Evolutionary conservation across 2,888 invertebrate genomes (phyloP), one percentile per base, ranked within the genome.

Genomic region (Leptogaster cylindrica): DNA sequence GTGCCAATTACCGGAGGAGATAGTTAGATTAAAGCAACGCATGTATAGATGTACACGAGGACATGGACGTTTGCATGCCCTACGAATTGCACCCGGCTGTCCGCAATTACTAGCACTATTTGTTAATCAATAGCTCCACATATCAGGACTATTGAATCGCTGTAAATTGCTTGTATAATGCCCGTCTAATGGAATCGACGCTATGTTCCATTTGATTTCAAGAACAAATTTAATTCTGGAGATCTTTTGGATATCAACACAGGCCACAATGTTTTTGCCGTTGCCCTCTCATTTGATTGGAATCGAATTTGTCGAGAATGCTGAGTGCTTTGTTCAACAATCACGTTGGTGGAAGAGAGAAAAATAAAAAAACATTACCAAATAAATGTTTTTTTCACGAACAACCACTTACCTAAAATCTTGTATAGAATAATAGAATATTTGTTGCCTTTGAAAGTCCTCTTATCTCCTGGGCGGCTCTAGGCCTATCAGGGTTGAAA

Each of bases 111-210:
- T 25, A 8, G 27, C 27, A 2, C 50, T 25, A 50, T 50, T 50
- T 28, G 50, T 50, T 50, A 50, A 50, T 50, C 50, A 50, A 50
- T 50, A 50, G 27, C 23, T 16, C 8, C 50, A 16, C 14, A 10
- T 7, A 50, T 27, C 12, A 12, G n/a, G 7, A 6, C 12, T 28
- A 50, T 16, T 27, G 50, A 28, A 50, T 50, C 28, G 12, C 28
- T 50, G 27, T 25, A 50, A 50, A 50, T 50, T 50, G 8, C 50
- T 50, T 23, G 25, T 50, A 7, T 50, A 25, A 50, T 50, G 50
- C 14, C 48, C 1, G 7, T 48, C 20, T 44, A 18, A 44, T 44
- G 20, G 44, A 10, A 20, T 6, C 44, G 12, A 18, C 18, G 44
- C 18, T 44, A 44, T 44, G 16, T 44, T 44, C 20, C 41, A 18